Evolutionary conservation across 2,888 invertebrate species (phyloP), one percentile per base, ranked within the genome.

Genomic region (Congeria kusceri): DNA sequence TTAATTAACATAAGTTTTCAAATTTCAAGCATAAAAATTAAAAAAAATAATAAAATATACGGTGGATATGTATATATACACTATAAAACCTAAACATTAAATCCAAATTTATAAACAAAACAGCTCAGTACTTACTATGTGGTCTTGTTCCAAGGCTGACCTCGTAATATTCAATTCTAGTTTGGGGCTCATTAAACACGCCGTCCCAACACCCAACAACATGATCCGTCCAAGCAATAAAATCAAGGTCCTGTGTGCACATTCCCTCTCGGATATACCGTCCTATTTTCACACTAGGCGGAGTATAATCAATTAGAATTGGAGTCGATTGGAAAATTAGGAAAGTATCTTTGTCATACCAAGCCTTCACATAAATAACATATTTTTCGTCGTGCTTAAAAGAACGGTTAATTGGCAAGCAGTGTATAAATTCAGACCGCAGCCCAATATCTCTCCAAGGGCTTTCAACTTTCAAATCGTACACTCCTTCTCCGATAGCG

Each of bases 191-290:
- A 0, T 25, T 25, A 56, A 80, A 80, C 23, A 87, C 86, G 18
- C 65, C 65, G 0, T 44, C 27, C 88, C 88, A 88, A 49, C 87
- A 86, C 11, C 76, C 82, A 5, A 77, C 75, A 1, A 87, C 75
- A 15, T 63, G 70, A 28, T 80, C 68, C 13, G 67, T 75, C 63
- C 71, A 70, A 18, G 70, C 84, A 27, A 84, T 66, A 61, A 77
- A 75, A 29, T 88, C 88, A 15, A 74, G 18, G 63, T 88, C 88
- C 4, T 44, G 9, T 11, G 27, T 39, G 62, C 88, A 88, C 44
- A 76, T 75, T 0, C 84, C 79, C 57, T 88, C 88, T 13, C 59
- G 75, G 20, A 87, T 76, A 53, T 69, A 70, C 23, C 47, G 44
- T 9, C 85, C 85, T 56, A 75, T 70, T 27, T 67, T 62, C 1